Evolutionary conservation across 2,888 invertebrate genomes (phyloP), one percentile per base, ranked within the genome.

Genomic region (Colostygia pectinataria): DNA sequence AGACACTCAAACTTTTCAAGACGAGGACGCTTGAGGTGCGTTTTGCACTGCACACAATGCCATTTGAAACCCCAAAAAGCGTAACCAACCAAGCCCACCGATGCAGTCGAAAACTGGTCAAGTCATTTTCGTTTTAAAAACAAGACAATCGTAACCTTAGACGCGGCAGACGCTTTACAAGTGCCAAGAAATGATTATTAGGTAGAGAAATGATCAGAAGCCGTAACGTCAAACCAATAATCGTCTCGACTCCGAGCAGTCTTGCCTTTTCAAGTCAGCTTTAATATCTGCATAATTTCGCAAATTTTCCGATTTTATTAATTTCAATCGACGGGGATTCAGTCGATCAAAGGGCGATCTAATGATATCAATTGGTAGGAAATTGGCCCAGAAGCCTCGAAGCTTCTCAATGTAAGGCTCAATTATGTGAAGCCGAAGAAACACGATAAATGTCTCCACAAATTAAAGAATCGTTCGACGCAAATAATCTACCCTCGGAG

Each of bases 381-480:
- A 83, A 86, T 87, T 86, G 84, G 81, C 74, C 74, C 74, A 65
- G 68, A 66, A 66, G 59, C 59, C 46, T 50, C 43, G 28, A 29
- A 57, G 49, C 25, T 43, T 28, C 20, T 66, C 68, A 65, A 58
- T 69, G 60, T 71, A 71, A 73, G 71, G 70, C 70, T 79, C 84
- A 88, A 87, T 88, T 86, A 86, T 68, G 55, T 63, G 86, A 87
- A 86, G 82, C 88, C 87, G 63, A 45, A 67, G 69, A 76, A 85
- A 84, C 67, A 77, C 77, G 74, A 77, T 79, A 76, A 83, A 80
- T 80, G 81, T 79, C 80, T 71, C 70, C 71, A 76, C 81, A 88
- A 88, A 89, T 88, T 85, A 86, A 88, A 85, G 80, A 86, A 83
- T 78, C 72, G 74, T 68, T 73, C 70, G 59, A 75, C 68, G 73